These are phyloP conservation scores for Onychomys arenicola DNA, from an alignment of 2,797 vertebrate genomes.

Conservation along the genomic window DNA sequence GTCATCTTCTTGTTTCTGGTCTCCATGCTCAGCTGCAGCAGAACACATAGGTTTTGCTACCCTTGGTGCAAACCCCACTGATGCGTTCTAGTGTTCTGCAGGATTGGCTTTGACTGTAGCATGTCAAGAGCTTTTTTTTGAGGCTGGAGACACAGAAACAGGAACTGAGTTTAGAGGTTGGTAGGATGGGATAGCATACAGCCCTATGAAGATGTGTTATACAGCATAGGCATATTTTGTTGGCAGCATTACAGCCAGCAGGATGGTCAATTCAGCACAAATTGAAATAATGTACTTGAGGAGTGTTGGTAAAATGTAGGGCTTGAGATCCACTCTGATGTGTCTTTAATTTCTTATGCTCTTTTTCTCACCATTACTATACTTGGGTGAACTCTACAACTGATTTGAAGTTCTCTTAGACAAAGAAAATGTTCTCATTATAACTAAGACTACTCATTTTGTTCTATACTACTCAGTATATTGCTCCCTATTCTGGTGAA, in stretches of 20 bases:
- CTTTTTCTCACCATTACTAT: not conserved
- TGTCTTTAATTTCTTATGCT: not conserved
- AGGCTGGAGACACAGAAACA: not conserved
- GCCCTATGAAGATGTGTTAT: too few relatives aligned
- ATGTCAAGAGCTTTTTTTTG: not conserved
- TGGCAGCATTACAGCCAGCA: too few relatives aligned
- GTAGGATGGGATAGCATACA: too few relatives aligned
- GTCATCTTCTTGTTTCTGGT: too few relatives aligned
- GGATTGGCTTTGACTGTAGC: not conserved
- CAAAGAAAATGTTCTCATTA: not conserved
- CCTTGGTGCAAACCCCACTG: not conserved
- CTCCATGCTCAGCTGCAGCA: not conserved
- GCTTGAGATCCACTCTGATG: not conserved
- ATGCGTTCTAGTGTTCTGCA: not conserved
- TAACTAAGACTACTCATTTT: not conserved
- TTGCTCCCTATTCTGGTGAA: not conserved
- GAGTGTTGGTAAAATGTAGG: not conserved
- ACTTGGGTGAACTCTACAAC: not conserved
- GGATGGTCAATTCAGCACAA: rapidly evolving
- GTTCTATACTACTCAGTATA: not conserved
- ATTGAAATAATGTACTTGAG: not conserved
- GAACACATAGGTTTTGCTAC: rapidly evolving
- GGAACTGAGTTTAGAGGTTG: not conserved
- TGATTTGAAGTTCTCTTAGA: not conserved
- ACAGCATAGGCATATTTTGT: too few relatives aligned